Evolutionary conservation across 2,797 vertebrate genomes (phyloP), one percentile per base, ranked within the genome.

Genomic region (Neosilurus hyrtlii): DNA sequence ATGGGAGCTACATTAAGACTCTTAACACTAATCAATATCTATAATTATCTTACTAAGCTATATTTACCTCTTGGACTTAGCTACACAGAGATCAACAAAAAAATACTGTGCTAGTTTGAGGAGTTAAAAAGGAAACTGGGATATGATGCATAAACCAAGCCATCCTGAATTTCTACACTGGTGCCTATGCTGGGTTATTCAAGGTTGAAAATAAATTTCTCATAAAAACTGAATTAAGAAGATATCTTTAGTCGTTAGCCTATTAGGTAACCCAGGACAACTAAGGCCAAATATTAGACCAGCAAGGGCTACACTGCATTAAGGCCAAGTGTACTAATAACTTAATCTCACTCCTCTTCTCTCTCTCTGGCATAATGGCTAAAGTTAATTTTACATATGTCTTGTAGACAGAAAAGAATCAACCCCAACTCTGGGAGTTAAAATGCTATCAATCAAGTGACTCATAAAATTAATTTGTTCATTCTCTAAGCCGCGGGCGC

Each of bases 251-350:
- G n/a, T 52, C 3, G 8, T 74, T 84, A 76, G 37, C 22, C 20
- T 68, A 30, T 68, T 68, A 80, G 54, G 49, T 80, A 76, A 75
- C 11, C 52, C 43, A 75, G 63, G 37, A n/a, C 65, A 79, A 37
- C 56, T 51, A 78, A 57, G 35, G 62, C 12, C n/a, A 78, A 68
- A 70, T 30, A 54, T 51, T 51, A 70, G 77, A 56, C 63, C 65
- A 84, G 24, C 67, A 66, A 59, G 52, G 72, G 51, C n/a, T 67
- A 24, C 2, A 20, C 66, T 80, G 26, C 26, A 80, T 66, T 80
- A 84, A 79, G 49, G 49, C 26, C 76, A 83, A 61, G 56, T 57
- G 11, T 22, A 49, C 52, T 61, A 80, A 80, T 59, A 74, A 54
- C 67, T 72, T 72, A 65, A 72, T 77, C 18, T 61, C 70, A 8